These are phyloP conservation scores for Phyto melanocephala DNA, from an alignment of 2,888 invertebrate species.

Conservation along the genomic window DNA sequence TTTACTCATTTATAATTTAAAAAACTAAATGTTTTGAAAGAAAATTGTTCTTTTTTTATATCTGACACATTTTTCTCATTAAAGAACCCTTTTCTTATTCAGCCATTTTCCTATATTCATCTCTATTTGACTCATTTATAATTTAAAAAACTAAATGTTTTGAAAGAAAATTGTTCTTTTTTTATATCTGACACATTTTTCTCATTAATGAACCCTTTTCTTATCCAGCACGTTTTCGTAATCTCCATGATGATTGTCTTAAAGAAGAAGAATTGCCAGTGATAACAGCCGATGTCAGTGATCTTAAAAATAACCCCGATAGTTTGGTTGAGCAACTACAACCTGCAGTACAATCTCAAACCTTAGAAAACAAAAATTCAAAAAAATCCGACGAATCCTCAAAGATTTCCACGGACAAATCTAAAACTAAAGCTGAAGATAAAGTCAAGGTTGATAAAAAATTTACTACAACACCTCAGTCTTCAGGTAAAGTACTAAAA, in stretches of 20 bases:
- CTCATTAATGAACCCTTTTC: neutral
- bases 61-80: no score
- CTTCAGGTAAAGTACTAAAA: neutral
- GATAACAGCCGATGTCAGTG: neutral
- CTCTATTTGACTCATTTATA: no score
- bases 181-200: no score
- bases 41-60: no score
- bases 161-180: no score
- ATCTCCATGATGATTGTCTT: conserved; percentile 12
- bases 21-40: no score
- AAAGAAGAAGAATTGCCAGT: conserved; percentile 11
- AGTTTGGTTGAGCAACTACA: neutral
- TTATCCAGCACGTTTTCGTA: conserved; percentile 19
- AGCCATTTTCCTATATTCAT: conserved; percentile 23
- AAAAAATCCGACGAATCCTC: neutral
- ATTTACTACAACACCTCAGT: neutral
- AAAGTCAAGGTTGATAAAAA: neutral
- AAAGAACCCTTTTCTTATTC: neutral
- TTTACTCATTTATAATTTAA: no score
- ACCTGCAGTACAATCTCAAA: neutral
- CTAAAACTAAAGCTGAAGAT: neutral
- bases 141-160: no score
- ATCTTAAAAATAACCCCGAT: neutral
- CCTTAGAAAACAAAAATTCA: neutral
- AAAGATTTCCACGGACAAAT: neutral